A percentile compares a stretch with the other conserved stretches of the same genome.
These are phyloP conservation scores for Phyllotreta cruciferae DNA, from an alignment of 2,888 invertebrate species.

Conservation along the genomic window DNA sequence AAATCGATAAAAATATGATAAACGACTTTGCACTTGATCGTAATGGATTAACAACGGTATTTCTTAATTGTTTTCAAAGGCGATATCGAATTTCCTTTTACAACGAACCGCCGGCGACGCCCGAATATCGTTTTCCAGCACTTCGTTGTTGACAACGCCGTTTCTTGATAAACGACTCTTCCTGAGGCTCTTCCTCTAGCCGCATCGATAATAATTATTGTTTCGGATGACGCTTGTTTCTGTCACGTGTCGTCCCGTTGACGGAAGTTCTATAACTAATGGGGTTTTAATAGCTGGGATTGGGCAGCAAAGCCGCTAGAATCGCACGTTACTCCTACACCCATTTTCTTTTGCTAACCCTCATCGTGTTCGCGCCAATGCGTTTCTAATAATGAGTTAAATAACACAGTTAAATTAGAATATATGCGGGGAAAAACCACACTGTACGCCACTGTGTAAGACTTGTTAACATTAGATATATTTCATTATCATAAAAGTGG, in stretches of 20 bases:
- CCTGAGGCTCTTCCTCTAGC: constrained; percentile 16
- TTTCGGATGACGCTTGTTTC: constrained; percentile 41
- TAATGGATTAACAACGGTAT: no score
- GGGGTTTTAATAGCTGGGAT: constrained; percentile 44
- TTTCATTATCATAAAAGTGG: constrained; percentile 49
- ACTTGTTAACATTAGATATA: constrained; percentile 38
- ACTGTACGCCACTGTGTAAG: no score
- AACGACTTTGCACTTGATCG: no score
- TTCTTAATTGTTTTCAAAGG: constrained; percentile 20
- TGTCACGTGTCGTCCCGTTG: constrained; percentile 37
- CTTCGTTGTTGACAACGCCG: constrained; percentile 12
- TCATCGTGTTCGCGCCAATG: no score
- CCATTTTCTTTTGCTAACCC: no score
- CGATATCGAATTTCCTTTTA: constrained; percentile 17
- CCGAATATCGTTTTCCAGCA: constrained; percentile 4
- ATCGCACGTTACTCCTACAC: not conserved
- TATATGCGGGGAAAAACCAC: no score
- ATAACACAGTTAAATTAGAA: no score
- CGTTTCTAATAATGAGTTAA: no score
- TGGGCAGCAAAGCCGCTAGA: not conserved
- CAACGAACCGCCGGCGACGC: not conserved
- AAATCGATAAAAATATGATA: no score
- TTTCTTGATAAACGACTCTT: constrained; percentile 29
- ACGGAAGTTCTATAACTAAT: constrained; percentile 51
- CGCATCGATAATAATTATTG: constrained; percentile 29